Evolutionary conservation across 1,140 invertebrate genomes (phyloP).

Genomic region (Heliconius melpomene): DNA sequence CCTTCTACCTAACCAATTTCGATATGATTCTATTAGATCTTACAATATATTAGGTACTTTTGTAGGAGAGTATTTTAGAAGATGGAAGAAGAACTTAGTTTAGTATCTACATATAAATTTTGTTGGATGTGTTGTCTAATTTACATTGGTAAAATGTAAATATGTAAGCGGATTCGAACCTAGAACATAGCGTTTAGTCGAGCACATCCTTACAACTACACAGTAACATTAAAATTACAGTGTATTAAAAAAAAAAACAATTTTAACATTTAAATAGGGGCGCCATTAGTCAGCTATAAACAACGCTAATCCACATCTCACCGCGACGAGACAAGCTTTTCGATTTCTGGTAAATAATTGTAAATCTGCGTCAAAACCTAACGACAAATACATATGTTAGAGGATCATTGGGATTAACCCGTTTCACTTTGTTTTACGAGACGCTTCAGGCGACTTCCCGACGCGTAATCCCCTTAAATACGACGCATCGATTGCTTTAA

Average conservation of each 20-base stretch:
- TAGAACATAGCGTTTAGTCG: neutral
- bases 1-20: too few species aligned
- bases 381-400: constrained; percentile 76
- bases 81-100: too few species aligned
- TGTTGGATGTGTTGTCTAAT: too few species aligned
- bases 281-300: constrained; percentile 59
- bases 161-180: neutral
- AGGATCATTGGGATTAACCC: constrained; percentile 59
- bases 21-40: too few species aligned
- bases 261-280: constrained; percentile 14
- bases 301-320: constrained; percentile 72
- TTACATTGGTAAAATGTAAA: too few species aligned
- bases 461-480: constrained; percentile 70
- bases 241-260: neutral
- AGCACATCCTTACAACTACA: neutral
- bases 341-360: constrained; percentile 76
- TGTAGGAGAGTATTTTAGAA: too few species aligned
- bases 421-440: constrained; percentile 66
- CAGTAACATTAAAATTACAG: neutral
- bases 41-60: too few species aligned
- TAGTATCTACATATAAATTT: too few species aligned
- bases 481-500: constrained; percentile 58
- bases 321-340: constrained; percentile 60
- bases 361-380: constrained; percentile 78
- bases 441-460: constrained; percentile 58